phyloP scores from a whole-genome alignment of 2,113 vertebrate species.

The Indicator maculatus region DNA sequence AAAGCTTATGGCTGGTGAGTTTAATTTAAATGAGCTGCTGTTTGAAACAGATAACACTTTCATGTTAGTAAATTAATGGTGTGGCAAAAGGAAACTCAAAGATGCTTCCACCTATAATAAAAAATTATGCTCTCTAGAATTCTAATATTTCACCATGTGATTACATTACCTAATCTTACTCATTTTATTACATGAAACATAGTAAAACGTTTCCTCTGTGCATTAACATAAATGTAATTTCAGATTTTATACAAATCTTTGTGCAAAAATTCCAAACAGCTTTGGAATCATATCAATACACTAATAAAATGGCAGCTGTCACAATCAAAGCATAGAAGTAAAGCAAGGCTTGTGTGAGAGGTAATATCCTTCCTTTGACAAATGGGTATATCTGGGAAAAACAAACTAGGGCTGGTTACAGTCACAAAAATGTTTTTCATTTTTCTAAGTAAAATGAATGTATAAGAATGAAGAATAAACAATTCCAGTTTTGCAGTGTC shows the following conservation, averaged over 20 bases:
- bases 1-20: constrained; percentile 62
- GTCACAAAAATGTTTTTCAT: not conserved
- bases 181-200: constrained; percentile 20
- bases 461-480: not conserved
- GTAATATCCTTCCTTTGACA: not conserved
- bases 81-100: constrained; percentile 64
- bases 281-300: not conserved
- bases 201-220: constrained; percentile 6
- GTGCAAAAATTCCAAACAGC: constrained; percentile 7
- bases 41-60: constrained; percentile 76
- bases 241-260: constrained; percentile 46
- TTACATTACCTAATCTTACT: constrained; percentile 57
- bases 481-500: not conserved
- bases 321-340: not conserved
- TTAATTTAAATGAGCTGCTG: constrained; percentile 75
- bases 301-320: not conserved
- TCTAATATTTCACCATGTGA: constrained; percentile 39
- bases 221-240: constrained; percentile 57
- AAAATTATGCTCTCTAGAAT: constrained; percentile 34
- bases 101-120: constrained; percentile 47
- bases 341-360: not conserved
- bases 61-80: constrained; percentile 69
- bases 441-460: not conserved
- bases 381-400: not conserved
- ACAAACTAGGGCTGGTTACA: not conserved